Conservation (phyloP, 2,888 invertebrate genomes). For the Chloromyia formosa region DNA sequence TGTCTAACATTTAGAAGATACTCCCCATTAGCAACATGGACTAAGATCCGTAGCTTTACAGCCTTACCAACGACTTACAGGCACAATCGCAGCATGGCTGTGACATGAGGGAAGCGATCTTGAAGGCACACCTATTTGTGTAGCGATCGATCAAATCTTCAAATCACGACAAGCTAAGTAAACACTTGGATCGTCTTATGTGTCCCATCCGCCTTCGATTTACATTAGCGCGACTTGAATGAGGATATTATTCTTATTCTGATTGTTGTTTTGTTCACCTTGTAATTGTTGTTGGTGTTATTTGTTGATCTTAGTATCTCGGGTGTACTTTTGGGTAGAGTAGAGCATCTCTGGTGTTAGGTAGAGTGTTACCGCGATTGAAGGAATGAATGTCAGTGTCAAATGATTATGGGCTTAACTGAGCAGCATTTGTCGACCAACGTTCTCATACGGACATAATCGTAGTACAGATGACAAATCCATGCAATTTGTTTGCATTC, state of each 20-base stretch:
- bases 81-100: background rate
- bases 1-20: constrained; percentile 31
- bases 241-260: constrained; percentile 33
- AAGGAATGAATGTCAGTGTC: too few species aligned
- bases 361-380: background rate
- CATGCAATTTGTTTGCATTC: too few species aligned
- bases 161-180: constrained; percentile 42
- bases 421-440: too few species aligned
- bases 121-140: constrained; percentile 33
- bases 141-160: constrained; percentile 38
- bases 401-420: too few species aligned
- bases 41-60: background rate
- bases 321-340: background rate
- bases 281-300: constrained; percentile 11
- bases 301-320: background rate
- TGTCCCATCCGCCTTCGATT: constrained; percentile 29
- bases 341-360: background rate
- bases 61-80: background rate
- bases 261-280: constrained; percentile 14
- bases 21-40: constrained; percentile 30
- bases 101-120: constrained; percentile 22
- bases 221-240: constrained; percentile 15
- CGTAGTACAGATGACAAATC: too few species aligned
- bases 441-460: too few species aligned
- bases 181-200: constrained; percentile 27